phyloP scores from a whole-genome alignment of 2,113 vertebrate genomes.

The Nycticebus coucang region DNA sequence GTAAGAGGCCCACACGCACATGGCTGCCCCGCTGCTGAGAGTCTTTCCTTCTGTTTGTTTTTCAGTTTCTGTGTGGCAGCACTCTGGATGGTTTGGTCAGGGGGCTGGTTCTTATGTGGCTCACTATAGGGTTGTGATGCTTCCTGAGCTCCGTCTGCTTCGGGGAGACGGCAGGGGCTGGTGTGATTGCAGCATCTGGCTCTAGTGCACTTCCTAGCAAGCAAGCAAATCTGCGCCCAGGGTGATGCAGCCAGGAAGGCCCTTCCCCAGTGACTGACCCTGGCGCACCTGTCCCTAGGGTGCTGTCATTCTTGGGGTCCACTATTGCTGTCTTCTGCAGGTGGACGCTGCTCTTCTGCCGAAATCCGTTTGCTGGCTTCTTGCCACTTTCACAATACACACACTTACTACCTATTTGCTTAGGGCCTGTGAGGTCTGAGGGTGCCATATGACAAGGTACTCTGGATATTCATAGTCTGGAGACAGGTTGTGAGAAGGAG shows the following conservation, averaged over 20 bases:
- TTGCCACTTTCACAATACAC: no score
- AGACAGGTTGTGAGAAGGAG: not conserved
- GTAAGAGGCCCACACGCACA: not conserved
- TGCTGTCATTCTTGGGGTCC: no score
- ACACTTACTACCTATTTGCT: fast-evolving
- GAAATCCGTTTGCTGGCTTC: not conserved
- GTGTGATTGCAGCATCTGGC: fast-evolving
- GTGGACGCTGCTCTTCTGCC: fast-evolving
- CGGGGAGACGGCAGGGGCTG: not conserved
- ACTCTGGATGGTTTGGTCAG: not conserved
- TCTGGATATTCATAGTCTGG: fast-evolving
- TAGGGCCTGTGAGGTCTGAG: not conserved
- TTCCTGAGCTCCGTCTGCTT: not conserved
- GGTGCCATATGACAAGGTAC: not conserved
- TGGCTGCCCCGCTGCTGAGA: not conserved
- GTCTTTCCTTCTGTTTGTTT: not conserved
- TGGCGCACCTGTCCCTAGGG: fast-evolving
- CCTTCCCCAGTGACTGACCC: not conserved
- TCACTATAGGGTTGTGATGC: not conserved
- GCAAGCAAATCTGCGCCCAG: not conserved
- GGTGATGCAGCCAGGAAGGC: not conserved
- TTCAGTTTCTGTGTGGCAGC: not conserved
- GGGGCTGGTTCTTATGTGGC: not conserved
- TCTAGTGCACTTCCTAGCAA: not conserved
- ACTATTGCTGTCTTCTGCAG: not conserved